Evolutionary conservation across 2,888 invertebrate genomes (phyloP), one percentile per base, ranked within the genome.

Genomic region (Apantesis nais): DNA sequence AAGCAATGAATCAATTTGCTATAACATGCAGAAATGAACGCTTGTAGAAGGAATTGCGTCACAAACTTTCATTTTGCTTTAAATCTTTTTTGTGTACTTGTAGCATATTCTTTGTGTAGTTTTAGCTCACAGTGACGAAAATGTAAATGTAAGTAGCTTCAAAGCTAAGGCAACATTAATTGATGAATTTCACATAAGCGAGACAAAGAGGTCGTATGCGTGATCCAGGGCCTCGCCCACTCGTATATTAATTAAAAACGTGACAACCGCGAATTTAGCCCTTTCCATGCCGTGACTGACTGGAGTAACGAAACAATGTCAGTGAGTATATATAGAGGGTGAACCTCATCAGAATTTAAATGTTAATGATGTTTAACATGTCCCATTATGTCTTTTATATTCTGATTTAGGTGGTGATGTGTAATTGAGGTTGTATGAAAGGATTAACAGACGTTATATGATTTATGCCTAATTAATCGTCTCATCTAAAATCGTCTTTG

Each of bases 171-270:
- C 78, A 82, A 78, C 77, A 83, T 80, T 90, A 92, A 91, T 91
- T 91, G 91, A 92, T 89, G 89, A 89, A 89, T 89, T 88, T 86
- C 88, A 89, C 85, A 88, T 84, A 87, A 83, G 81, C 80, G 66
- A 62, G 25, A 64, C 61, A 64, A 70, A 70, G 85, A 85, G 90
- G 86, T 84, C 87, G 84, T 85, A 87, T 85, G 87, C 88, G 86
- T 86, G 86, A 83, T 80, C 81, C 81, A 74, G 76, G 74, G 85
- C 88, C 90, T 79, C 88, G 66, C 90, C 90, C 85, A 83, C 88
- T 89, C 89, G 85, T 91, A 90, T 89, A 92, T 92, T 93, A 93
- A 94, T 93, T 93, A 94, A 94, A 93, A 93, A 90, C 90, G 89
- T 93, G 93, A 93, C 93, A 91, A 86, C 88, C 86, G 83, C 86